A percentile compares a stretch with the other conserved stretches of the same genome.
phyloP scores from a whole-genome alignment of 2,797 vertebrate species.

The Peromyscus aztecus region DNA sequence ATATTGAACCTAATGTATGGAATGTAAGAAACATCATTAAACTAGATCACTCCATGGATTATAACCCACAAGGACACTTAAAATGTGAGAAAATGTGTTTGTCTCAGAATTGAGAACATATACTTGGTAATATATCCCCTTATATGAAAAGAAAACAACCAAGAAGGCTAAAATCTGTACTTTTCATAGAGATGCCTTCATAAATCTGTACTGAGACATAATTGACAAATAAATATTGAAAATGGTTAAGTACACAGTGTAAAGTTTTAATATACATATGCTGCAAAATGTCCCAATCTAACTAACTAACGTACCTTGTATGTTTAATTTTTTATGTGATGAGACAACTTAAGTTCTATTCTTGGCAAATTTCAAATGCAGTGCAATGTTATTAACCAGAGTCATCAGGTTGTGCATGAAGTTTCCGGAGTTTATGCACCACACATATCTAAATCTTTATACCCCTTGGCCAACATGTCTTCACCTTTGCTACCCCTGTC shows the following conservation, averaged over 20 bases:
- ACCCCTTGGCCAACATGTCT: background rate
- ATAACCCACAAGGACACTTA: background rate
- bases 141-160: background rate
- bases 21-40: background rate
- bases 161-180: background rate
- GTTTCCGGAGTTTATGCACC: background rate
- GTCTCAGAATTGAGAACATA: slow-evolving; percentile 13
- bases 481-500: rapidly evolving
- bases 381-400: background rate
- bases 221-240: background rate
- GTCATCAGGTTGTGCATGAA: background rate
- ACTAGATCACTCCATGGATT: background rate
- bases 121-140: background rate
- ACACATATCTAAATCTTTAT: background rate
- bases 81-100: slow-evolving; percentile 40
- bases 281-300: background rate
- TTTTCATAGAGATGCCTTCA: background rate
- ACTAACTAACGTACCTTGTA: background rate
- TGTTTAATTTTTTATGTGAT: background rate
- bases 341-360: background rate
- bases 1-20: background rate
- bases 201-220: background rate
- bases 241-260: background rate
- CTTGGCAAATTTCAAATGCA: background rate
- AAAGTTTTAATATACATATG: background rate